These are phyloP conservation scores for Pteronotus mesoamericanus DNA, from an alignment of 2,797 vertebrate genomes.

Conservation along the genomic window DNA sequence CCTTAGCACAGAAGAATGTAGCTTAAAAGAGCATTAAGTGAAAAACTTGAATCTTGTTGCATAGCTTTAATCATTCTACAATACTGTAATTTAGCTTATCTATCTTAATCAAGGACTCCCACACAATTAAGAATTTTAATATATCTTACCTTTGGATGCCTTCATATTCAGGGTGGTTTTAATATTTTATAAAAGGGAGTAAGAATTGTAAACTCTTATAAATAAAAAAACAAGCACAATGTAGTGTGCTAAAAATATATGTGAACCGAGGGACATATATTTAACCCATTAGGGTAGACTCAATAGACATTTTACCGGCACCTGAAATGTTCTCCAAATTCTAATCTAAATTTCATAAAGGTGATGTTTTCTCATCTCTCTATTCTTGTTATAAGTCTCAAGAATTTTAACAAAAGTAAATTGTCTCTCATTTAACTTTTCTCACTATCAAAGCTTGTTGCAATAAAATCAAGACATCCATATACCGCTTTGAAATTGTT, in stretches of 20 bases:
- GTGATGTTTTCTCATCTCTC: neutral
- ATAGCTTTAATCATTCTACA: neutral
- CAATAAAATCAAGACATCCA: neutral
- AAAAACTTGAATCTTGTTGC: neutral
- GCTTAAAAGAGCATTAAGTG: neutral
- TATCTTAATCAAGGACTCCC: neutral
- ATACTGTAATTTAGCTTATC: neutral
- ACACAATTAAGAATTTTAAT: neutral
- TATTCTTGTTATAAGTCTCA: neutral
- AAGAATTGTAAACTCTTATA: neutral
- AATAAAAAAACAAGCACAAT: constrained; percentile 37
- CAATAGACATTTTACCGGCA: neutral
- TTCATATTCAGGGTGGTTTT: neutral
- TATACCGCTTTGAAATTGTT: neutral
- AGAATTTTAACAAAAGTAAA: neutral
- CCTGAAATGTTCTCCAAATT: neutral
- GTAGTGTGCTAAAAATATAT: neutral
- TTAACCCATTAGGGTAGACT: neutral
- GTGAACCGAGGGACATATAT: neutral
- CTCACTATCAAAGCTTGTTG: neutral
- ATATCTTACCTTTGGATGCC: neutral
- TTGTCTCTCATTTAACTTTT: neutral
- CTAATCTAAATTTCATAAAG: constrained; percentile 2
- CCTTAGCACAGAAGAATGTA: neutral
- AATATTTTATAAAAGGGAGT: neutral